Evolutionary conservation across 2,797 vertebrate species (phyloP).

Genomic region (Pseudochirops corinnae): DNA sequence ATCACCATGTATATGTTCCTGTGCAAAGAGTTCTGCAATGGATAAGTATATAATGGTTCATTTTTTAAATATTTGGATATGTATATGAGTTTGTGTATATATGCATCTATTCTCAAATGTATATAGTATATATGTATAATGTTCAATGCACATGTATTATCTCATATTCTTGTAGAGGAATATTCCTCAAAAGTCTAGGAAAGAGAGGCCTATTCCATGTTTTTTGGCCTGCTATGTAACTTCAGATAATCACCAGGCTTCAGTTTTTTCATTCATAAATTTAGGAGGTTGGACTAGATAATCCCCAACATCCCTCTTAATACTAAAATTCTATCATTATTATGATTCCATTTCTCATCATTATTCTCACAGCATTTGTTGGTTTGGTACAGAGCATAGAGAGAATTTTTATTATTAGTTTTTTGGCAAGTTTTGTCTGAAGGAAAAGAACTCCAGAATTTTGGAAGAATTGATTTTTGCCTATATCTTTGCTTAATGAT

Average conservation of each 20-base stretch:
- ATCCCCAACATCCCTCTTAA: neutral
- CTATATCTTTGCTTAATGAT: neutral
- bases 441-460: neutral
- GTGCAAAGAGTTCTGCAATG: neutral
- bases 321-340: neutral
- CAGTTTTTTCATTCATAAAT: neutral
- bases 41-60: neutral
- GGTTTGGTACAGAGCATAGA: neutral
- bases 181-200: neutral
- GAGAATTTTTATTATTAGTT: neutral
- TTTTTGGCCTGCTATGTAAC: neutral
- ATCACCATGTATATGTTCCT: neutral
- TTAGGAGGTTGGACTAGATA: neutral
- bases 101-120: neutral
- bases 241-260: neutral
- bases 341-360: neutral
- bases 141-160: neutral
- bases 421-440: neutral
- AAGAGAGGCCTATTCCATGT: neutral
- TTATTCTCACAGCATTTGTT: neutral
- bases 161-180: neutral
- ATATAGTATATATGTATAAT: neutral
- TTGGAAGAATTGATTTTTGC: neutral
- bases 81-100: neutral
- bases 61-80: neutral